Base-by-base conservation (phyloP, 2,888 invertebrate genomes). In the Drosophila kokeensis region DNA sequence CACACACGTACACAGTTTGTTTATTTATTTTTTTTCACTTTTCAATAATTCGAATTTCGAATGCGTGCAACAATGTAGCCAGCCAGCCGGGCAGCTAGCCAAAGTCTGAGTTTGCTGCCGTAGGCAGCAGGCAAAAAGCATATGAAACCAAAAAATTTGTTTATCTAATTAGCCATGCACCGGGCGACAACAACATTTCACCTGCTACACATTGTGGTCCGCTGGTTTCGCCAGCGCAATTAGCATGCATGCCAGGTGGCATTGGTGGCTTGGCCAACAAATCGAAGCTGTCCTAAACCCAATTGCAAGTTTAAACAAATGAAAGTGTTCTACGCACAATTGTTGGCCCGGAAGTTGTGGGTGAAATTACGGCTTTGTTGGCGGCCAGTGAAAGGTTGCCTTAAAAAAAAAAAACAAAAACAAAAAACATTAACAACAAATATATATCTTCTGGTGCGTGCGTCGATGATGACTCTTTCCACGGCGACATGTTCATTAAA, bases 121-220 rank as follows among this genome's bases (percentile, higher is more conserved):
- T 34, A 53, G 70, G 61, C 74, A 62, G 57, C 74, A 59, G 30
- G 10, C 58, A 34, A 42, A 34, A 13, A 21, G 30, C 42, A 48
- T 60, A 54, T 48, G 36, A 74, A 66, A 62, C 61, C 45, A 24
- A 24, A 68, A 78, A 83, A 88, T 83, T 87, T 89, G 82, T 89
- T 87, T 85, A 83, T 83, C 86, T 87, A 87, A 87, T 87, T 87
- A 87, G 85, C 80, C 73, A 87, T 87, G 87, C 87, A 74, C 63
- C 48, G 74, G 76, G 84, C 83, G 81, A 79, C 81, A 76, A 69
- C 82, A 71, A 71, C 73, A 77, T 80, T 80, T 80, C 80, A 80
- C 80, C 73, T 53, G 52, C 48, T 57, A 36, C 24, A 27, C n/a
- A 38, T 77, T 58, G 57, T 67, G 68, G 61, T 60, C 32, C 42